A percentile compares a stretch with the other conserved stretches of the same genome.
These are phyloP conservation scores for Macrosoma leucophasiata DNA, from an alignment of 2,888 invertebrate species.

Conservation along the genomic window DNA sequence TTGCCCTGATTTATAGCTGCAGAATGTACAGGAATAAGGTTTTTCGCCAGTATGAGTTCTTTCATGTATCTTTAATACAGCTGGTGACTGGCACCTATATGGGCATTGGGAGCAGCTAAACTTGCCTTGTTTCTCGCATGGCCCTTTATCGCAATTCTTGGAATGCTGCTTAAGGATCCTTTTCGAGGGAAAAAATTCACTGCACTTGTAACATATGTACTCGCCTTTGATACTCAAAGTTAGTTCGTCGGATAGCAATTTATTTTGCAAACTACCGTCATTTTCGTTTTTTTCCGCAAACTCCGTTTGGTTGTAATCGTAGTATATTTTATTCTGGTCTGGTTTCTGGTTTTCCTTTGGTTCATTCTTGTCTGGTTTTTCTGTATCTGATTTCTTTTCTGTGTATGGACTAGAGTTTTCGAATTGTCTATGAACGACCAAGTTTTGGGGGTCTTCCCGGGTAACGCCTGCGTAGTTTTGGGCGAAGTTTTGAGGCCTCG, in stretches of 20 bases:
- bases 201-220: constrained; percentile 58
- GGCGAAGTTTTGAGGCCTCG: constrained; percentile 45
- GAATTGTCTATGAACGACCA: constrained; percentile 56
- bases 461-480: constrained; percentile 38
- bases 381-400: constrained; percentile 51
- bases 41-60: constrained; percentile 67
- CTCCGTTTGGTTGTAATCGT: constrained; percentile 33
- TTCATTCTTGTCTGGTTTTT: constrained; percentile 45
- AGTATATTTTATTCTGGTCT: constrained; percentile 53
- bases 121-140: constrained; percentile 50
- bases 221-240: constrained; percentile 57
- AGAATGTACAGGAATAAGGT: constrained; percentile 64
- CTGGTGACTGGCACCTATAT: constrained; percentile 67
- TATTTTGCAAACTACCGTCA: constrained; percentile 36
- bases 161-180: constrained; percentile 57
- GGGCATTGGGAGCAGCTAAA: constrained; percentile 60
- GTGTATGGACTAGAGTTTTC: constrained; percentile 47
- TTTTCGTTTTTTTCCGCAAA: constrained; percentile 34
- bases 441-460: constrained; percentile 59
- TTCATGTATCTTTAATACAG: constrained; percentile 69
- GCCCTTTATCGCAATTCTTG: constrained; percentile 43
- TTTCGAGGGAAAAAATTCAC: constrained; percentile 54
- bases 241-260: constrained; percentile 44
- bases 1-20: constrained; percentile 69
- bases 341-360: constrained; percentile 64